These are phyloP conservation scores for Darevskia nairensis DNA, from an alignment of 2,797 vertebrate genomes.

Conservation along the genomic window DNA sequence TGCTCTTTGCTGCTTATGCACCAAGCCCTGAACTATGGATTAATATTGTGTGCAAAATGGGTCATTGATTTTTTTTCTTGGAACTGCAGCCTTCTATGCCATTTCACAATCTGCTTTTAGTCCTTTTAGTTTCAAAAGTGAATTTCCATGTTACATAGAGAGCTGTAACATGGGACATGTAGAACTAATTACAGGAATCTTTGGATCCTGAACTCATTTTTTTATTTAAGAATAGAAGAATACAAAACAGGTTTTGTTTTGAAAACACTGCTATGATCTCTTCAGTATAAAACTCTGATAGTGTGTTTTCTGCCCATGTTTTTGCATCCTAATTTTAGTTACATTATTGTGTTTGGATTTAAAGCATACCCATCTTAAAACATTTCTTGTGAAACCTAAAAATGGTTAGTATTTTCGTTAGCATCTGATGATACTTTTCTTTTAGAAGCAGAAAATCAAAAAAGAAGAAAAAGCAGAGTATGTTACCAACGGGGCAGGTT, in stretches of 20 bases:
- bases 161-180: background rate
- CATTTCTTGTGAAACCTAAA: background rate
- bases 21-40: background rate
- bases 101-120: background rate
- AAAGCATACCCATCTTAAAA: background rate
- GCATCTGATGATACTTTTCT: background rate
- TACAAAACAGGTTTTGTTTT: background rate
- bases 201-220: background rate
- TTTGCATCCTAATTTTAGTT: constrained; percentile 4
- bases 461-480: constrained; percentile 76
- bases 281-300: background rate
- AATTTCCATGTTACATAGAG: background rate
- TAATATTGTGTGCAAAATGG: background rate
- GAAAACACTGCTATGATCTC: background rate
- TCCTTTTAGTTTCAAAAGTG: background rate
- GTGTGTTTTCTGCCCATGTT: background rate
- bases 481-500: constrained; percentile 85
- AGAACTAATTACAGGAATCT: background rate
- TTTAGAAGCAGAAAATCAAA: constrained; percentile 77
- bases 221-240: background rate
- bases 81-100: background rate
- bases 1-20: background rate
- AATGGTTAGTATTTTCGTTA: background rate
- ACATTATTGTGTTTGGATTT: background rate
- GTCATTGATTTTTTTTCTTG: background rate